These are phyloP conservation scores for Ceyx margarethae DNA, from an alignment of 2,113 vertebrate species.

Conservation along the genomic window DNA sequence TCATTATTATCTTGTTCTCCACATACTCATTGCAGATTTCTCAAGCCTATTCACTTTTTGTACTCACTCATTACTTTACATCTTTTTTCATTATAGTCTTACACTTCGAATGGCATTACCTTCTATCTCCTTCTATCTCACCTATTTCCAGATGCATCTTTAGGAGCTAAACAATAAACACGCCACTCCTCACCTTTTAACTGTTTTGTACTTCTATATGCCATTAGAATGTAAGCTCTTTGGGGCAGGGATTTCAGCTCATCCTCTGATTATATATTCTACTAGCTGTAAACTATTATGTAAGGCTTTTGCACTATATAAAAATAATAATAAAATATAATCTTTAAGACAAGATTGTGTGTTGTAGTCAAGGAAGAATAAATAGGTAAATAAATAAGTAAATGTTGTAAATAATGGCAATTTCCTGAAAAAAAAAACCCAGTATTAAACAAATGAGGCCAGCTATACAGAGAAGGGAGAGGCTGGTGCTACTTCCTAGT, in stretches of 20 bases:
- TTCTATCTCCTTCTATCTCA: not conserved
- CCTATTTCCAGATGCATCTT: not conserved
- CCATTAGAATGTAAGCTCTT: slow-evolving; percentile 69
- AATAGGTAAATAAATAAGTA: not conserved
- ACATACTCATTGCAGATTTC: not conserved
- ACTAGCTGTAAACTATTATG: slow-evolving; percentile 47
- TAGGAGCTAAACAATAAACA: not conserved
- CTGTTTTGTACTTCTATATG: not conserved
- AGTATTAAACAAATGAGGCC: not conserved
- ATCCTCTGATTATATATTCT: slow-evolving; percentile 10
- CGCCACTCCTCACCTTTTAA: not conserved
- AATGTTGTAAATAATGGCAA: not conserved
- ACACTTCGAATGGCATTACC: not conserved
- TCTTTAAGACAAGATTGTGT: slow-evolving; percentile 44
- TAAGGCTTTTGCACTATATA: slow-evolving; percentile 11
- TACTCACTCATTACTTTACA: not conserved
- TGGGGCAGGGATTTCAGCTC: slow-evolving; percentile 47
- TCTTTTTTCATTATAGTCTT: not conserved
- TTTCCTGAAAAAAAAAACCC: not conserved
- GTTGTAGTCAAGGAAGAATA: slow-evolving; percentile 46
- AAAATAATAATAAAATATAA: slow-evolving; percentile 38
- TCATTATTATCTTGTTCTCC: not conserved
- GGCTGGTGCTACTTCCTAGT: not conserved
- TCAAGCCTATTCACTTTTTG: not conserved
- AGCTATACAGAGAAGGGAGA: not conserved